phyloP scores from a whole-genome alignment of 2,888 invertebrate genomes.

The Agrilus cyanescens region DNA sequence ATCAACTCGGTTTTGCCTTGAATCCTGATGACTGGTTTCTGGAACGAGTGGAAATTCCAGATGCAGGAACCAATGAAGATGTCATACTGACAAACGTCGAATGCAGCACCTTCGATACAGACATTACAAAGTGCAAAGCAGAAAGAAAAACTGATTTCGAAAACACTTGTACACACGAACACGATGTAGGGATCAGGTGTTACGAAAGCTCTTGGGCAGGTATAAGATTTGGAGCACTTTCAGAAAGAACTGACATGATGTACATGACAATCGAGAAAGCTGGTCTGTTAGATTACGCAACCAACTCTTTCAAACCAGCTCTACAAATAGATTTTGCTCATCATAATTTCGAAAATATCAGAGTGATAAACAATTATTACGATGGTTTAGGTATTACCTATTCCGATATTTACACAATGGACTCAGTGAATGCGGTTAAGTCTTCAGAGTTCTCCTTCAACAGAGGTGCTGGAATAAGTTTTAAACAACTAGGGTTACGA shows the following conservation, averaged over 20 bases:
- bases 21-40: constrained; percentile 88
- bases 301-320: constrained; percentile 77
- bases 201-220: constrained; percentile 93
- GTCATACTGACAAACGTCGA: constrained; percentile 76
- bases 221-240: constrained; percentile 75
- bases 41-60: constrained; percentile 70
- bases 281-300: constrained; percentile 86
- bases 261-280: constrained; percentile 83
- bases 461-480: constrained; percentile 77
- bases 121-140: constrained; percentile 76
- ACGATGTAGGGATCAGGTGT: constrained; percentile 81
- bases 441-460: constrained; percentile 79
- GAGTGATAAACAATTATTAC: constrained; percentile 73
- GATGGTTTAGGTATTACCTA: constrained; percentile 91
- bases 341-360: constrained; percentile 70
- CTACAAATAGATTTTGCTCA: constrained; percentile 77
- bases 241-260: constrained; percentile 77
- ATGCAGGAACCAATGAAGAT: constrained; percentile 62
- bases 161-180: constrained; percentile 75
- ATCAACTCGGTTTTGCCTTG: constrained; percentile 84
- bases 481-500: constrained; percentile 77
- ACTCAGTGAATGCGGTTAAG: constrained; percentile 67
- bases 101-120: constrained; percentile 83
- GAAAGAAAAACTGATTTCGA: constrained; percentile 71
- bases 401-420: constrained; percentile 83